Base-by-base conservation (phyloP, 2,888 invertebrate genomes). In the Agonopterix heracliana region DNA sequence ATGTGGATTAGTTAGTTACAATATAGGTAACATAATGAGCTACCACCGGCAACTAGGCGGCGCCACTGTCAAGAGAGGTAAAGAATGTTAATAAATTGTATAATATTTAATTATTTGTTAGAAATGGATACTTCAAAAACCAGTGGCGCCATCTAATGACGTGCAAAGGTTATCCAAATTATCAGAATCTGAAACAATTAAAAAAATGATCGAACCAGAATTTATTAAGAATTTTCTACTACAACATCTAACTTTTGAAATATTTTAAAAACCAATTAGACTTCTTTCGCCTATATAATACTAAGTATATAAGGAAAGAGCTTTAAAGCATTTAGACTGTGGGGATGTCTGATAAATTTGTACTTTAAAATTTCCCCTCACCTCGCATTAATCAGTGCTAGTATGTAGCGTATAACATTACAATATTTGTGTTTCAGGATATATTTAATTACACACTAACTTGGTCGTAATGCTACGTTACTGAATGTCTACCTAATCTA, bases 391-490 rank as follows among this genome's bases (percentile, higher is more conserved):
- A 52, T 57, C 63, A 59, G 67, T 69, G 68, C 66, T 61, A 70
- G 60, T 61, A 61, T 59, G 59, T 68, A 68, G 67, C 59, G 56
- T 55, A 56, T 67, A 68, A 65, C 61, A 64, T 69, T 73, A 72
- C 66, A 63, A 68, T 69, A 74, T 81, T 80, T 41, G 26, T 81
- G 78, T 82, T 71, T 70, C 65, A 70, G 71, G 74, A 75, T 79
- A 78, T 68, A 69, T 65, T 65, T 69, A 70, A 74, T 78, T 78
- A 77, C 66, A 67, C 55, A 64, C 84, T 84, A 86, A 73, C 61
- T 86, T 86, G 86, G 86, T 86, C 86, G 74, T 81, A 86, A 78
- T 66, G 53, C 81, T 86, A 86, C 72, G 65, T 76, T 78, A 79
- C 73, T 73, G 66, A 68, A 74, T 46, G 63, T 45, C 78, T n/a